Base-by-base conservation (phyloP, 2,888 invertebrate genomes). In the Pseudococcus viburni region DNA sequence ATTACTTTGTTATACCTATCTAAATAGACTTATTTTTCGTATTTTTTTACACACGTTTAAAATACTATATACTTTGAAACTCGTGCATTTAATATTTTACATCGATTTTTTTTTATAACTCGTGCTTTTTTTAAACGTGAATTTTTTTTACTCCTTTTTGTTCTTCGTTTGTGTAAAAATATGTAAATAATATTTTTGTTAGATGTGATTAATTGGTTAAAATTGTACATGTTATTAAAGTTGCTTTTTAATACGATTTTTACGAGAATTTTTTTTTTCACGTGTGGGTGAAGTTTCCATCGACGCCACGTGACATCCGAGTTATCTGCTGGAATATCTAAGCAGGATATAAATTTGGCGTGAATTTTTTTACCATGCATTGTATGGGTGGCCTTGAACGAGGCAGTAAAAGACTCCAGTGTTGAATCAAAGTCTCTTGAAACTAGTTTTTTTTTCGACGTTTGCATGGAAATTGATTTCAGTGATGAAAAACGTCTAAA, bases 201-300 rank as follows among this genome's bases (percentile, higher is more conserved):
- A 33, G 26, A 33, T 77, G 77, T 80, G 42, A 80, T 42, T 80
- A 80, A 42, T 80, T 17, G 17, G 17, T 80, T 80, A 80, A 80
- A 39, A n/a, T 80, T 80, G 80, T 80, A 80, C 33, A 80, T 42
- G 80, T 80, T 80, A 80, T 80, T 80, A 46, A 42, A 46, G 46
- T 42, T 42, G 80, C n/a, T 42, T 80, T 42, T 80, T 42, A 80
- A 42, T 80, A 42, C 12, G 6, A 80, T 17, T 80, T 73, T 26
- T 12, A 26, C 33, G 26, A 6, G 12, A 33, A n/a, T n/a, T n/a
- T 59, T 59, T 59, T 59, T 59, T 51, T 51, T 59, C 59, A 19
- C 9, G 59, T 59, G 59, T n/a, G 55, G 55, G 55, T 55, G 55
- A 55, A 55, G 11, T 55, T 15, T 15, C 17, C 46, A 46, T 15